Evolutionary conservation across 2,797 vertebrate species (phyloP).

Genomic region (Danio jaintianensis): DNA sequence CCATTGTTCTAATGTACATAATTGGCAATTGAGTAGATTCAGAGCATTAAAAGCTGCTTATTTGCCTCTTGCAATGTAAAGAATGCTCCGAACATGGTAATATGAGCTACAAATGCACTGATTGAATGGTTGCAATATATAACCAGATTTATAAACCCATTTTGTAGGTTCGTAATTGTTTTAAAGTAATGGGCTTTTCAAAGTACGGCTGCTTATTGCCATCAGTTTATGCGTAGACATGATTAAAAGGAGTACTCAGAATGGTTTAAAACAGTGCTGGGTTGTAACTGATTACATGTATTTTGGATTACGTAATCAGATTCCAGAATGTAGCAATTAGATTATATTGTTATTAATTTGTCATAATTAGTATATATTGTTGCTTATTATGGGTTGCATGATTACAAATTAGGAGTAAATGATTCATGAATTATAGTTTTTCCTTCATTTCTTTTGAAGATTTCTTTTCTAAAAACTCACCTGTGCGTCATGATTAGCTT

Average conservation of each 20-base stretch:
- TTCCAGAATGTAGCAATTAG: too few relatives aligned
- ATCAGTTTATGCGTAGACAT: slow-evolving; percentile 38
- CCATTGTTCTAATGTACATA: slow-evolving; percentile 80
- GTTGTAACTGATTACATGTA: background rate
- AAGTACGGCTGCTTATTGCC: slow-evolving; percentile 59
- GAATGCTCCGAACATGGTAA: slow-evolving; percentile 79
- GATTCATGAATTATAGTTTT: too few relatives aligned
- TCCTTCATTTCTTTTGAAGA: too few relatives aligned
- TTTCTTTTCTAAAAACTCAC: too few relatives aligned
- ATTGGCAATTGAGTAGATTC: slow-evolving; percentile 85
- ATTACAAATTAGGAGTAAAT: too few relatives aligned
- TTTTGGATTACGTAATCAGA: too few relatives aligned
- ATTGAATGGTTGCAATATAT: slow-evolving; percentile 77
- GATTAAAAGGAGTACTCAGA: slow-evolving; percentile 36
- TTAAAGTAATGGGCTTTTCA: slow-evolving; percentile 75
- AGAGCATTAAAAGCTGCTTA: slow-evolving; percentile 85
- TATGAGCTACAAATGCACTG: slow-evolving; percentile 75
- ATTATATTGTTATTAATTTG: too few relatives aligned
- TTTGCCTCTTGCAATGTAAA: slow-evolving; percentile 80
- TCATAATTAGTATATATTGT: too few relatives aligned
- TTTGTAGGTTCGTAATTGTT: slow-evolving; percentile 73
- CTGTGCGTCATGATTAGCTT: too few relatives aligned
- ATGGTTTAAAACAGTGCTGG: slow-evolving; percentile 52
- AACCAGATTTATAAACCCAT: slow-evolving; percentile 64
- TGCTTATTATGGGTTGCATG: too few relatives aligned